Evolutionary conservation across 2,797 vertebrate genomes (phyloP), one percentile per base, ranked within the genome.

Genomic region (Mareca penelope): DNA sequence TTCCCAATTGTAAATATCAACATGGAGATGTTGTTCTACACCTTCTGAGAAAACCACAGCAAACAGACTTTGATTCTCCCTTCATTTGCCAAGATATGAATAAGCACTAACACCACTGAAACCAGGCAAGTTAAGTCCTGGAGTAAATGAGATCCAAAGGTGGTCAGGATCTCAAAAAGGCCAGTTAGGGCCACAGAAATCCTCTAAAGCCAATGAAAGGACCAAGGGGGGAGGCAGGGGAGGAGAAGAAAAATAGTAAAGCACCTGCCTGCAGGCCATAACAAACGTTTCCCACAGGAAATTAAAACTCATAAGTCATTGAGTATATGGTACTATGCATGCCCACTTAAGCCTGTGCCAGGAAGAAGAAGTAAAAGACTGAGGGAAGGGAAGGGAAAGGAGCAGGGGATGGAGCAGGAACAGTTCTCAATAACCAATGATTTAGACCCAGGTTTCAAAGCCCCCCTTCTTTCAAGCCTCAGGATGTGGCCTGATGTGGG

Each of bases 201-300:
- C 10, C 46, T 75, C 83, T 70, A 87, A 73, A 87, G 53, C 16
- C 68, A 83, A 90, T 72, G 26, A 83, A 90, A 78, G n/a, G 24
- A 40, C 53, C 82, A 55, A 88, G 42, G 9, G 65, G 6, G 13
- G 39, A 79, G 39, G 67, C 31, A 80, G 35, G 13, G 15, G 8
- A 85, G n/a, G 18, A 55, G 12, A 88, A 44, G 76, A 59, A 92
- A 88, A 80, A 93, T 60, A 86, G 65, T 57, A 79, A 86, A 93
- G 61, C 44, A 78, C n/a, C 72, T 95, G 91, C 90, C 90, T 95
- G 79, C 81, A 85, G 84, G 88, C 84, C 78, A 78, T 92, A 55
- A 90, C 84, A 93, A 84, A 80, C 35, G 57, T 67, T 95, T 88
- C 94, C 84, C 72, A 90, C 95, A 94, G 95, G 92, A 96, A 96